Percentiles rank a stretch among this genome's conserved stretches.
Conservation (phyloP, 2,113 vertebrate genomes). For the Cavia aperea region DNA sequence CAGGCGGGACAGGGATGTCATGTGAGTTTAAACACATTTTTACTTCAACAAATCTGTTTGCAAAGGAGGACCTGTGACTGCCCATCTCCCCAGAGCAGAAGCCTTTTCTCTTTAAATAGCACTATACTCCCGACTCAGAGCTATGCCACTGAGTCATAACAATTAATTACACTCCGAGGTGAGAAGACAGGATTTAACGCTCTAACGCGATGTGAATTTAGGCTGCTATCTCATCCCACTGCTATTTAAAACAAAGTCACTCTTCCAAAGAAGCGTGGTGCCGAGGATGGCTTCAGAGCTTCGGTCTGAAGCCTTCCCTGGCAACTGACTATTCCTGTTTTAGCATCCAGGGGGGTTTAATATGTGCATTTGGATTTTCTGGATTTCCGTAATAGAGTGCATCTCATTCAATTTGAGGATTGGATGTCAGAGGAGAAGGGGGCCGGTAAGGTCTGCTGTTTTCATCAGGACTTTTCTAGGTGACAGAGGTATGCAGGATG, state of each 20-base stretch:
- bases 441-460: background rate
- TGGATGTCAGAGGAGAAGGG: background rate
- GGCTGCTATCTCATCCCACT: constrained; percentile 57
- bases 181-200: constrained; percentile 67
- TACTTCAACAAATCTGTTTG: background rate
- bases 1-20: background rate
- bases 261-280: constrained; percentile 40
- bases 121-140: constrained; percentile 14
- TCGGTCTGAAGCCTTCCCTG: constrained; percentile 43
- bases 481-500: background rate
- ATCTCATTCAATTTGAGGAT: background rate
- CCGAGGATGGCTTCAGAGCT: constrained; percentile 41
- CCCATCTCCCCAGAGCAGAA: background rate
- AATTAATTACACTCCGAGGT: constrained; percentile 68
- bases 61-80: constrained; percentile 17
- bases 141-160: constrained; percentile 65
- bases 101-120: constrained; percentile 58
- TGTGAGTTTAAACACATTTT: constrained; percentile 5
- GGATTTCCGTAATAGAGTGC: constrained; percentile 25
- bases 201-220: constrained; percentile 62
- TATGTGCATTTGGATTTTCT: constrained; percentile 33
- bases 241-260: constrained; percentile 68
- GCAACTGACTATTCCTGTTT: constrained; percentile 42
- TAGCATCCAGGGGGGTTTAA: constrained; percentile 41
- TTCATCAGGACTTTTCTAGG: constrained; percentile 22